Evolutionary conservation across 2,113 vertebrate species (phyloP).

Genomic region (Saguinus midas): DNA sequence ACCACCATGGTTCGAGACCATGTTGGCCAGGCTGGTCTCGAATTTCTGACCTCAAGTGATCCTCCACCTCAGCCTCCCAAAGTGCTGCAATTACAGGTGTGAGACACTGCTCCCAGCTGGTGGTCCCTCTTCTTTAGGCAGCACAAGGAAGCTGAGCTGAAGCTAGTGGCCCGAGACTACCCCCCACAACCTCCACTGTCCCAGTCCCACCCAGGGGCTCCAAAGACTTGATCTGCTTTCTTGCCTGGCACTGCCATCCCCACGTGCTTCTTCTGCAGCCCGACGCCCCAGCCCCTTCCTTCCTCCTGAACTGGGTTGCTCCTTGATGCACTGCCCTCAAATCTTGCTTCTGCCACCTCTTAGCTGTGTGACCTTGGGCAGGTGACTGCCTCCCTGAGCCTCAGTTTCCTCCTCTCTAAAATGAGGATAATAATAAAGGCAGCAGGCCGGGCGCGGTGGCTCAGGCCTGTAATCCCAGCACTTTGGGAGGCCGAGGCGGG

Average conservation of each 20-base stretch:
- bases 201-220: background rate
- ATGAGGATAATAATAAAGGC: background rate
- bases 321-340: accelerated
- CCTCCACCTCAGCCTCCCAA: too few species aligned
- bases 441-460: too few species aligned
- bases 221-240: background rate
- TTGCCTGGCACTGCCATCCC: background rate
- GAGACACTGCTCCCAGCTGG: too few species aligned
- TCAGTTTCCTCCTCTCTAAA: background rate
- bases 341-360: background rate
- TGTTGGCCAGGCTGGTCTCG: too few species aligned
- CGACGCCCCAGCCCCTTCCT: background rate
- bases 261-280: accelerated
- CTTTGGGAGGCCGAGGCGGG: too few species aligned
- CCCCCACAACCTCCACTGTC: too few species aligned
- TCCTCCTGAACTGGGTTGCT: background rate
- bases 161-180: background rate
- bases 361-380: background rate
- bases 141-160: background rate
- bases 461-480: too few species aligned
- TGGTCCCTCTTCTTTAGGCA: background rate
- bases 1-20: too few species aligned
- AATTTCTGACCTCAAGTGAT: too few species aligned
- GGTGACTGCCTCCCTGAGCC: background rate
- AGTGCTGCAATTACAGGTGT: too few species aligned